Evolutionary conservation across 2,888 invertebrate species (phyloP).

Genomic region (Lasiommata megera): DNA sequence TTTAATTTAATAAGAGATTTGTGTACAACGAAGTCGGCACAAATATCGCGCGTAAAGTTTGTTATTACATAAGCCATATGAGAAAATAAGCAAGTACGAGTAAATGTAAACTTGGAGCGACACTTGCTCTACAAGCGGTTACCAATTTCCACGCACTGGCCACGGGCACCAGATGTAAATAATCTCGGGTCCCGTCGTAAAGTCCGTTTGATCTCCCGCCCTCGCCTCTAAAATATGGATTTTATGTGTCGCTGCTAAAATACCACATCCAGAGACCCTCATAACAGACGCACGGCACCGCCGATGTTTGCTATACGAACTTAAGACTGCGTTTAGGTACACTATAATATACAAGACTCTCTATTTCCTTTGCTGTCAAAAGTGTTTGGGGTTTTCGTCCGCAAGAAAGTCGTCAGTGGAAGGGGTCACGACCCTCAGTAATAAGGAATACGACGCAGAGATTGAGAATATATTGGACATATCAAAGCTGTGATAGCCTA

Average conservation of each 20-base stretch:
- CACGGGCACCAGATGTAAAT: slow-evolving; percentile 79
- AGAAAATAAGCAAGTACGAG: neutral
- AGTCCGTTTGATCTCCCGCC: slow-evolving; percentile 75
- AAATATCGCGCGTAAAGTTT: no score
- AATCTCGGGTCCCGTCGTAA: slow-evolving; percentile 76
- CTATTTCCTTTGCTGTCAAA: no score
- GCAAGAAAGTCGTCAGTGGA: no score
- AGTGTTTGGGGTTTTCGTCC: no score
- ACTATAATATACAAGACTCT: no score
- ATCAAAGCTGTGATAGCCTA: no score
- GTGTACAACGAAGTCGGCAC: no score
- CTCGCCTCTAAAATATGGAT: slow-evolving; percentile 74
- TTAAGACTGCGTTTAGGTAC: neutral
- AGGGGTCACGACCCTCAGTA: no score
- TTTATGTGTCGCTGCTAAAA: slow-evolving; percentile 75
- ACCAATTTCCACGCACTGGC: slow-evolving; percentile 71
- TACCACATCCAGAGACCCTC: slow-evolving; percentile 73
- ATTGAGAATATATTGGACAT: no score
- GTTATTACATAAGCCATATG: neutral
- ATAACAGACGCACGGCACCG: slow-evolving; percentile 47
- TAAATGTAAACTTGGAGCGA: slow-evolving; percentile 23
- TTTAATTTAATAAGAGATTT: no score
- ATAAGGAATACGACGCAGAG: no score
- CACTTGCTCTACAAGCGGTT: slow-evolving; percentile 48
- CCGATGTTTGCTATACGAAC: slow-evolving; percentile 28